Percentiles rank a stretch among this genome's conserved stretches.
These are phyloP conservation scores for Coranthus polyacanthus DNA, from an alignment of 2,797 vertebrate genomes.

Conservation along the genomic window DNA sequence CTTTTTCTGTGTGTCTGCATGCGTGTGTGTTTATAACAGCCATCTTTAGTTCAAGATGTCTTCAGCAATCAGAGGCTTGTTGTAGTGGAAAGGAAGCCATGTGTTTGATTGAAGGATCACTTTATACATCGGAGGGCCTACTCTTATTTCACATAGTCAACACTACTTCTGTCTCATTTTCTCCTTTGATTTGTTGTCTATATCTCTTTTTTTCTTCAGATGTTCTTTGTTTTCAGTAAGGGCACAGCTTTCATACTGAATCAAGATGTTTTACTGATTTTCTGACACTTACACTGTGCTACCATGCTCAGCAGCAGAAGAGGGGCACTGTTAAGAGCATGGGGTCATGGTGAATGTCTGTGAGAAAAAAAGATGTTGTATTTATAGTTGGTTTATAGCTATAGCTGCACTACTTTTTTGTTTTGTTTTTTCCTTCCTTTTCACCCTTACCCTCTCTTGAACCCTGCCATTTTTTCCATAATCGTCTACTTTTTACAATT, in stretches of 20 bases:
- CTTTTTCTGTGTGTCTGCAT: conserved; percentile 1
- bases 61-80: conserved; percentile 72
- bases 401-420: not conserved
- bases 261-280: conserved; percentile 60
- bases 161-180: conserved; percentile 54
- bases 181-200: conserved; percentile 61
- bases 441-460: too few relatives aligned
- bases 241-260: conserved; percentile 36
- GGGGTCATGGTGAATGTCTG: conserved; percentile 10
- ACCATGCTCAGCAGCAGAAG: conserved; percentile 22
- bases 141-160: conserved; percentile 66
- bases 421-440: not conserved
- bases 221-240: conserved; percentile 38
- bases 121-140: conserved; percentile 61
- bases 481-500: too few relatives aligned
- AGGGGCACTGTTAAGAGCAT: conserved; percentile 11
- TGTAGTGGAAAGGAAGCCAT: conserved; percentile 51
- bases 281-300: conserved; percentile 21
- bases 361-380: not conserved
- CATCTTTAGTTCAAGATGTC: conserved; percentile 60
- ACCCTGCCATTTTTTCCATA: too few relatives aligned
- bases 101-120: conserved; percentile 82
- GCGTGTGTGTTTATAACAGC: conserved; percentile 20
- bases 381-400: too few relatives aligned
- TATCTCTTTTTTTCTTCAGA: conserved; percentile 36